Percentiles rank a stretch among this genome's conserved stretches.
phyloP scores from a whole-genome alignment of 1,140 invertebrate genomes.

The Drosophila navojoa region DNA sequence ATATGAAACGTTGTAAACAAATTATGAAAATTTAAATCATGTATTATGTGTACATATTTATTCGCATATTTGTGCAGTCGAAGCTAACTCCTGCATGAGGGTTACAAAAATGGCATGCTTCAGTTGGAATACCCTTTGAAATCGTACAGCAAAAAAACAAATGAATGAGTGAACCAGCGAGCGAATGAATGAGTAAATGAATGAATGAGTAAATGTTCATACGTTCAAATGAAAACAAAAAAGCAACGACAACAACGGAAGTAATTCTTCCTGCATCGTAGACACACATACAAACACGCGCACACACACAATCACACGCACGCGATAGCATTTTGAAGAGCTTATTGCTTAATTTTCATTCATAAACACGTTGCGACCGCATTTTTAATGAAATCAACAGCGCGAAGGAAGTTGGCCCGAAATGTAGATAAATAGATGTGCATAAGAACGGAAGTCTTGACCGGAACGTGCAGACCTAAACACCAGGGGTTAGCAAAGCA shows the following conservation, averaged over 20 bases:
- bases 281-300: slow-evolving; percentile 18
- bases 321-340: slow-evolving; percentile 47
- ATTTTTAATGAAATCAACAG: slow-evolving; percentile 73
- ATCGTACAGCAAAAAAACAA: slow-evolving; percentile 31
- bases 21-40: too few species aligned
- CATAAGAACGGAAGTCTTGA: slow-evolving; percentile 42
- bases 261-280: slow-evolving; percentile 75
- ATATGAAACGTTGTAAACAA: too few species aligned
- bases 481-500: not conserved
- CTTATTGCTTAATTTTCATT: slow-evolving; percentile 82
- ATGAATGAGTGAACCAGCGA: slow-evolving; percentile 53
- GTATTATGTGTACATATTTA: too few species aligned
- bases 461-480: slow-evolving; percentile 43
- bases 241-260: slow-evolving; percentile 72
- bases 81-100: too few species aligned
- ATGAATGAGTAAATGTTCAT: slow-evolving; percentile 72
- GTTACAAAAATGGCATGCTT: not conserved
- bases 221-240: slow-evolving; percentile 71
- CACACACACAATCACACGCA: slow-evolving; percentile 23
- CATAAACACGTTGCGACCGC: slow-evolving; percentile 76
- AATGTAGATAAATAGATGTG: slow-evolving; percentile 49
- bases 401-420: slow-evolving; percentile 62
- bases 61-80: too few species aligned
- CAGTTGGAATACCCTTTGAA: not conserved
- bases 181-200: slow-evolving; percentile 53